phyloP scores from a whole-genome alignment of 1,140 invertebrate species.

The Pseudoatta argentina region DNA sequence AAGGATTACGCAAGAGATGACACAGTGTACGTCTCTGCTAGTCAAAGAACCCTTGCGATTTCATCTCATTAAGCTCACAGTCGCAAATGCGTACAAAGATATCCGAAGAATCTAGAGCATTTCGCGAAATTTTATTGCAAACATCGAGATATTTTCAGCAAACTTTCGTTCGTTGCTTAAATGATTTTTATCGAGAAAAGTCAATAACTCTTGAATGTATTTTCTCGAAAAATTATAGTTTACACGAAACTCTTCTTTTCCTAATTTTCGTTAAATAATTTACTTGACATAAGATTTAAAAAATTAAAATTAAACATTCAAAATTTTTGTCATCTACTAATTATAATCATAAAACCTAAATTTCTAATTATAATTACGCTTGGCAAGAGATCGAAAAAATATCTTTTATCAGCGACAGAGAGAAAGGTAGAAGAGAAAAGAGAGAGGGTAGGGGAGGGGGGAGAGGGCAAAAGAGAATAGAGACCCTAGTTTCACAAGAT shows the following conservation, averaged over 20 bases:
- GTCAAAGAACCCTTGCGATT: constrained; percentile 16
- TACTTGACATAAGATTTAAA: neutral
- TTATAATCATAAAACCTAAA: constrained; percentile 3
- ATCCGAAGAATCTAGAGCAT: constrained; percentile 45
- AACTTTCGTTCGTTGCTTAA: constrained; percentile 14
- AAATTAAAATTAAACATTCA: neutral
- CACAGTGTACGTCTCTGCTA: constrained; percentile 7
- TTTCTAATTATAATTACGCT: neutral
- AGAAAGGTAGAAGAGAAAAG: neutral
- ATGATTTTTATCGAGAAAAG: neutral
- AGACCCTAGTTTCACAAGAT: constrained; percentile 51
- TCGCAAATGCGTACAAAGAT: constrained; percentile 30
- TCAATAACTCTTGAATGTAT: neutral
- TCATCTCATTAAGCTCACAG: constrained; percentile 59
- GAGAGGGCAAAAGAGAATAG: neutral
- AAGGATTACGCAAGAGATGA: constrained; percentile 62
- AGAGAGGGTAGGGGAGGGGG: neutral
- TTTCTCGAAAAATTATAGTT: neutral
- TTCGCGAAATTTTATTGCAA: constrained; percentile 18
- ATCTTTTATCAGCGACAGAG: constrained; percentile 2
- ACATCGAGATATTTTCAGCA: constrained; percentile 24
- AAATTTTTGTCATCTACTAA: neutral
- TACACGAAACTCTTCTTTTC: neutral
- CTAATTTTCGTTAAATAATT: constrained; percentile 1
- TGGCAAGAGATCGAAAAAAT: constrained; percentile 14